These are phyloP conservation scores for Siphlonurus alternatus DNA, from an alignment of 2,888 invertebrate species.

Conservation along the genomic window DNA sequence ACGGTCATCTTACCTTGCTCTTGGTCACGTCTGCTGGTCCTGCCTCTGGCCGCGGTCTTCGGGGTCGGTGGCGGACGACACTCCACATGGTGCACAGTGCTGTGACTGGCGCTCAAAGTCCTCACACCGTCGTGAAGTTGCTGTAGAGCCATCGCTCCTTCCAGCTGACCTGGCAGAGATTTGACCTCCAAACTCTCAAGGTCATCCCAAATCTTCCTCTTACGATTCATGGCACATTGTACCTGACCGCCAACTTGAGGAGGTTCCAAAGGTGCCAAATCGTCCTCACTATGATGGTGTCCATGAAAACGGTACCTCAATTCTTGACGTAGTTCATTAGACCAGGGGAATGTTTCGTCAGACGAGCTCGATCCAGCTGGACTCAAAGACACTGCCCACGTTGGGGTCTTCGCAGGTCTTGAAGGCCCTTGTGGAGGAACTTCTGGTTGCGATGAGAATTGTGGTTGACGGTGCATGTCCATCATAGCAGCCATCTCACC, in stretches of 20 bases:
- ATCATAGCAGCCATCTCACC: neutral
- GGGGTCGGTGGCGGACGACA: neutral
- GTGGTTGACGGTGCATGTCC: neutral
- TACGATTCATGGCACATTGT: slow-evolving; percentile 1
- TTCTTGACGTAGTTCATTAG: slow-evolving; percentile 4
- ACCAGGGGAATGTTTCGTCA: slow-evolving; percentile 6
- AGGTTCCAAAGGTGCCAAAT: neutral
- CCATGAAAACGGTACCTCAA: neutral
- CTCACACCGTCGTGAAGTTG: neutral
- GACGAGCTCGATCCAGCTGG: slow-evolving; percentile 1
- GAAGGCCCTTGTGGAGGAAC: neutral
- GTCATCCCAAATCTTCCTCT: slow-evolving; percentile 11
- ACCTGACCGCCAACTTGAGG: neutral
- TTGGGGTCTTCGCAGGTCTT: neutral
- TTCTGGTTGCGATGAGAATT: neutral
- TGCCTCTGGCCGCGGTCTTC: neutral
- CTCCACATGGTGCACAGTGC: neutral
- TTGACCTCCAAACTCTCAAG: slow-evolving; percentile 4
- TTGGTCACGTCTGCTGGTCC: neutral
- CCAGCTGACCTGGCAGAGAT: neutral
- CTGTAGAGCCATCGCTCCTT: neutral
- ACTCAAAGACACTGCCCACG: neutral
- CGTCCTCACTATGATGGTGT: neutral
- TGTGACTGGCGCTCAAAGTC: neutral
- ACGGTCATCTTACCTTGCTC: neutral